Base-by-base conservation (phyloP, 2,888 invertebrate species). In the Teinopalpus imperialis region DNA sequence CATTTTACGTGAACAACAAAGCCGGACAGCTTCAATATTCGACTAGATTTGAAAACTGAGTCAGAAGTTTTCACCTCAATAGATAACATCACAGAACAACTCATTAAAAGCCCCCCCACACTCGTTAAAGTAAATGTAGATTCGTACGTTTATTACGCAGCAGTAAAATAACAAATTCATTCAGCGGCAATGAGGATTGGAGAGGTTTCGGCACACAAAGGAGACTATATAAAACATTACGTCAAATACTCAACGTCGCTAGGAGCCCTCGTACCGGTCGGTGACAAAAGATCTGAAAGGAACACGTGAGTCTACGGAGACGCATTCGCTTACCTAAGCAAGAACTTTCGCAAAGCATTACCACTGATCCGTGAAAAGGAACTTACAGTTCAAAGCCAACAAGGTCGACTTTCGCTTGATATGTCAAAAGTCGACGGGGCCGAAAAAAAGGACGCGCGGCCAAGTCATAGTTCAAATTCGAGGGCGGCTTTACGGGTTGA, bases 401-500 rank as follows among this genome's bases (percentile, higher is more conserved):
- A n/a, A 56, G 50, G 67, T 55, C 30, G 30, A 36, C 43, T 64
- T 68, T 72, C 32, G 44, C 45, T 46, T 51, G 51, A 23, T 29
- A 36, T 6, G 51, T 30, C 46, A 53, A 49, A 41, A 49, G 40
- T 46, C 52, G 31, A 55, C 48, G 56, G 53, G 52, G 57, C 54
- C 57, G 61, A 66, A 73, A 76, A 69, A 66, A 63, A 66, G 63
- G 64, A 57, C 59, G 66, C 61, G 66, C 59, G 66, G 63, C 58
- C 51, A 58, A 71, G 78, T 76, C 77, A 77, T 73, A 81, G 80
- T 81, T 77, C 76, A 80, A 72, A 63, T 65, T 69, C 61, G 66
- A 66, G 63, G 66, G 63, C 68, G 63, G 64, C 60, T 63, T 58
- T 58, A 49, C 32, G 26, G 45, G 45, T 30, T 37, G 41, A 49